Evolutionary conservation across 1,140 invertebrate species (phyloP), one percentile per base, ranked within the genome.

Genomic region (Aricia agestis): DNA sequence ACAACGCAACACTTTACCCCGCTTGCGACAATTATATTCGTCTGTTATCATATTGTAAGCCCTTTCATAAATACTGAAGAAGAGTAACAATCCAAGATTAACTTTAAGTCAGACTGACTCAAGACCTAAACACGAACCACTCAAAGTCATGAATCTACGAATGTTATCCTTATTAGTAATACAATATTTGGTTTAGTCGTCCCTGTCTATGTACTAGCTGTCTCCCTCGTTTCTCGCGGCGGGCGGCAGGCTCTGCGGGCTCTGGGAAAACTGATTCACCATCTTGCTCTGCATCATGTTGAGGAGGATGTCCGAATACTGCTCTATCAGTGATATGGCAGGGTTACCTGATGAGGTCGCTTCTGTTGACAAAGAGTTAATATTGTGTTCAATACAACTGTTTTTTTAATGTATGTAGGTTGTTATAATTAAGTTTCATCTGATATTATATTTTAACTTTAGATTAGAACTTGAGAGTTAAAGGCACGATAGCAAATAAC

Each of bases 221-320:
- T 87, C 82, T 9, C 65, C 72, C 6, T 70, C 74, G 61, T 84
- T 82, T 13, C 83, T 76, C 18, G 82, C 69, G 59, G 77, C 76
- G 15, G 84, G 82, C 3, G 89, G 89, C 1, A 90, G 76, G 18
- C 85, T 87, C 58, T 90, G 89, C 1, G 85, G 83, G 19, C 82
- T 84, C 69, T 83, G 80, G 2, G 83, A 77, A 78, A 86, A 86
- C 75, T 89, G 86, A 68, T 80, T 86, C 2, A 91, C 89, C 86
- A 90, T 88, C 73, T 90, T 90, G 41, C 74, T 89, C 70, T 91
- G 89, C 87, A 91, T 88, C 85, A 91, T 91, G 76, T 92, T 92
- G 0, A 92, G 83, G 11, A 92, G 75, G 5, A 90, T 89, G 70
- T 92, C 90, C 0, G 90, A 91, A 74, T 92, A 92, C 66, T 92